Percentiles rank a stretch among this genome's conserved stretches.
Conservation (phyloP, 2,797 vertebrate genomes). For the Cyprinodon diabolis region DNA sequence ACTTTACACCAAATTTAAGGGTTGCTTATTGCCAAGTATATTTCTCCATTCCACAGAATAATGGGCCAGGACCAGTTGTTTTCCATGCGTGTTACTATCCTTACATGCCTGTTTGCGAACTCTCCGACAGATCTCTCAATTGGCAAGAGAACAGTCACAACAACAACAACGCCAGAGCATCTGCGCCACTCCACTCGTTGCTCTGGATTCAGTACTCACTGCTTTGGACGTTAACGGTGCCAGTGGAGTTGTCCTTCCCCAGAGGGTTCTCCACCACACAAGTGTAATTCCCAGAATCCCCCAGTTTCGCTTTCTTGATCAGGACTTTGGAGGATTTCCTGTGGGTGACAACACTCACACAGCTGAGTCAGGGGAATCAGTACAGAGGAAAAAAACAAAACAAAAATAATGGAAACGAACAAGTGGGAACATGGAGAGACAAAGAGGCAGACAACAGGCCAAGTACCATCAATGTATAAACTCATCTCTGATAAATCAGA, state of each 20-base stretch:
- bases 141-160: slow-evolving; percentile 62
- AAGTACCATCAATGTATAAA: slow-evolving; percentile 47
- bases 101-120: slow-evolving; percentile 61
- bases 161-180: slow-evolving; percentile 54
- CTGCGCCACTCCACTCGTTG: slow-evolving; percentile 45
- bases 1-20: slow-evolving; percentile 25
- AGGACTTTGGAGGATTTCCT: slow-evolving; percentile 97
- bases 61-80: slow-evolving; percentile 59
- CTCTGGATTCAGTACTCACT: slow-evolving; percentile 84
- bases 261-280: slow-evolving; percentile 93
- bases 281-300: slow-evolving; percentile 96
- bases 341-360: slow-evolving; percentile 69
- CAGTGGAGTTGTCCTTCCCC: slow-evolving; percentile 90
- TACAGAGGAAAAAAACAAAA: slow-evolving; percentile 58
- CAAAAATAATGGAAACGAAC: slow-evolving; percentile 58
- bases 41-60: slow-evolving; percentile 43
- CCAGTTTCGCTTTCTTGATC: slow-evolving; percentile 91
- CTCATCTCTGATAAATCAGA: slow-evolving; percentile 12
- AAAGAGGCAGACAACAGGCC: slow-evolving; percentile 45
- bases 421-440: slow-evolving; percentile 66
- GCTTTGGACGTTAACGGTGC: slow-evolving; percentile 93
- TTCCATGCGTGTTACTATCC: slow-evolving; percentile 64
- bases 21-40: slow-evolving; percentile 29
- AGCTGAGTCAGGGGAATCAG: slow-evolving; percentile 77
- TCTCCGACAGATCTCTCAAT: slow-evolving; percentile 59